Evolutionary conservation across 2,113 vertebrate genomes (phyloP).

Genomic region (Edolisoma coerulescens): DNA sequence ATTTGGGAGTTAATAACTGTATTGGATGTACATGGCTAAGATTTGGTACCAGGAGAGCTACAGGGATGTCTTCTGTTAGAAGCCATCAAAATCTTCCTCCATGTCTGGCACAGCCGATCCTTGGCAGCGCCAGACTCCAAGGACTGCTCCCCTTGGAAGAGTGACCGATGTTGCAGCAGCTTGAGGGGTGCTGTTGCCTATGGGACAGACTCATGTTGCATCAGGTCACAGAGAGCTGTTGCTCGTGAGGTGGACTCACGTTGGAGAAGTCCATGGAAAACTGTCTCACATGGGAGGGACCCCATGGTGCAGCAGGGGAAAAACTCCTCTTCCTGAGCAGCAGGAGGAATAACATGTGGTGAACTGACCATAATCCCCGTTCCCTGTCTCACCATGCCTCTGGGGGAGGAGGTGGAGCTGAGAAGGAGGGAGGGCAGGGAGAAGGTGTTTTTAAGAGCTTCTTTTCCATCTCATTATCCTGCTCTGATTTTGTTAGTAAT

Average conservation of each 20-base stretch:
- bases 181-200: accelerated
- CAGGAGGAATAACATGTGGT: not conserved
- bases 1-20: not conserved
- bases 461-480: not conserved
- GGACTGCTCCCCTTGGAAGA: not conserved
- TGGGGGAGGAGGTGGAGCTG: not conserved
- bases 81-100: not conserved
- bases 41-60: not conserved
- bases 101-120: not conserved
- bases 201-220: not conserved
- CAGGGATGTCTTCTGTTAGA: not conserved
- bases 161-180: not conserved
- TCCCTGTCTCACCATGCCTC: not conserved
- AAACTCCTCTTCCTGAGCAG: not conserved
- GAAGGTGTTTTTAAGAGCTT: not conserved
- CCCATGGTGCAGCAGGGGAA: not conserved
- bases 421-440: not conserved
- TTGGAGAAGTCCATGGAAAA: not conserved
- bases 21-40: too few species aligned
- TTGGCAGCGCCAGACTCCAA: not conserved
- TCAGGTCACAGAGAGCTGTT: not conserved
- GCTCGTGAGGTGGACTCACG: accelerated
- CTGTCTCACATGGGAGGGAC: not conserved
- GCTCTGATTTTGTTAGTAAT: not conserved
- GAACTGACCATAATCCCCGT: not conserved